A percentile compares a stretch with the other conserved stretches of the same genome.
phyloP scores from a whole-genome alignment of 30 jellyfish, hydroid and myxozoan species.

The Aurelia aurita region DNA sequence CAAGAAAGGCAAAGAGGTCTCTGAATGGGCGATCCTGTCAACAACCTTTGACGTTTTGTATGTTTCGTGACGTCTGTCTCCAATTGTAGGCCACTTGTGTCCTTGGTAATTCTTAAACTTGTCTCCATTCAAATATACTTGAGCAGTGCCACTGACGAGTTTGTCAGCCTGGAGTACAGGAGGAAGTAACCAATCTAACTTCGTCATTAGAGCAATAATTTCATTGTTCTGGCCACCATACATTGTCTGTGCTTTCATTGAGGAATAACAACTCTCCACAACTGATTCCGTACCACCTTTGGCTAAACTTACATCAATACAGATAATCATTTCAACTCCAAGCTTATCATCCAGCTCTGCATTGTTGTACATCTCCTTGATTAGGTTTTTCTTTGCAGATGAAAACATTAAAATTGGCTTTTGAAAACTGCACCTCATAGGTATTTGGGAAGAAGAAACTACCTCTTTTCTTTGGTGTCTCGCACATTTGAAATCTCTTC shows the following conservation, averaged over 20 bases:
- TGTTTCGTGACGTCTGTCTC: conserved; percentile 5
- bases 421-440: background rate
- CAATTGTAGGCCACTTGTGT: conserved; percentile 46
- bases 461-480: background rate
- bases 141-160: conserved; percentile 27
- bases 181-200: conserved; percentile 41
- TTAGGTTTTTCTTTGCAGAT: background rate
- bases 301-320: conserved; percentile 20
- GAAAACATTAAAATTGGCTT: background rate
- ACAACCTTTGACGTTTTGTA: conserved; percentile 19
- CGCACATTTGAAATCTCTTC: background rate
- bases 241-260: conserved; percentile 39
- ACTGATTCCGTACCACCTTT: conserved; percentile 34
- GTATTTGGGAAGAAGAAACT: conserved; percentile 5
- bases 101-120: background rate
- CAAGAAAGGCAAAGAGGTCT: conserved; percentile 22
- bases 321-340: conserved; percentile 24
- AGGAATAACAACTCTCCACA: conserved; percentile 33
- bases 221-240: conserved; percentile 25
- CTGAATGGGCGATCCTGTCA: conserved; percentile 22
- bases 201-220: conserved; percentile 23
- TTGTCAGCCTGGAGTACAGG: conserved; percentile 41
- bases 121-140: conserved; percentile 25
- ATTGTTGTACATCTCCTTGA: background rate
- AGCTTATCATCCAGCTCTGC: background rate